Conservation (phyloP, 2,797 vertebrate genomes). For the Chiroxiphia lanceolata region DNA sequence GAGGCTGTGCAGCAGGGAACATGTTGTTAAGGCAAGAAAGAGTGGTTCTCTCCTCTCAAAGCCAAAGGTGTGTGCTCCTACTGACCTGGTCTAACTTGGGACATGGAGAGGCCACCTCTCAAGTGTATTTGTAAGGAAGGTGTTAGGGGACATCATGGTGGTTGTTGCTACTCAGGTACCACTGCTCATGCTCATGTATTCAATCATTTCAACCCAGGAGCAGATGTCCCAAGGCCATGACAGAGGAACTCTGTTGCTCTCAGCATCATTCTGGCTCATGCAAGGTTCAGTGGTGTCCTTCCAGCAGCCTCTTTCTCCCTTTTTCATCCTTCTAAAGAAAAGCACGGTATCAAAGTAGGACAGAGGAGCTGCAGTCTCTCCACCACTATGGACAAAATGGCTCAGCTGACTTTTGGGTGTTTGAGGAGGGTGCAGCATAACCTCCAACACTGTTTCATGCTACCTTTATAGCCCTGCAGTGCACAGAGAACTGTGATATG, state of each 20-base stretch:
- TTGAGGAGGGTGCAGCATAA: neutral
- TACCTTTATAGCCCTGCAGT: neutral
- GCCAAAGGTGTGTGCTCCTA: neutral
- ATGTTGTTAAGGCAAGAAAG: neutral
- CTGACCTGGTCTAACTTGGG: neutral
- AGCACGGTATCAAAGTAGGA: neutral
- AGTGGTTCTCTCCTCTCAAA: neutral
- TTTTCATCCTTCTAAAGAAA: neutral
- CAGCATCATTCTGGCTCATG: neutral
- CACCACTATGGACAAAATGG: neutral
- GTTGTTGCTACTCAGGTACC: neutral
- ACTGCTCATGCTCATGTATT: neutral
- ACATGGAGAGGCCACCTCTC: neutral
- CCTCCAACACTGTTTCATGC: neutral
- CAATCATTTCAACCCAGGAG: neutral
- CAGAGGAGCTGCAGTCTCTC: neutral
- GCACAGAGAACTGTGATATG: neutral
- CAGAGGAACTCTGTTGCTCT: neutral
- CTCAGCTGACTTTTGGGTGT: neutral
- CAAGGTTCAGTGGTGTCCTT: neutral
- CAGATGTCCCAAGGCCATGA: accelerated
- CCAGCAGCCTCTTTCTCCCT: neutral
- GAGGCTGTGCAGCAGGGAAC: neutral
- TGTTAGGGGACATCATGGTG: neutral
- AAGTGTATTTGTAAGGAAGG: neutral